A percentile compares a stretch with the other conserved stretches of the same genome.
These are phyloP conservation scores for Phodopus roborovskii DNA, from an alignment of 2,113 vertebrate genomes.

Conservation along the genomic window DNA sequence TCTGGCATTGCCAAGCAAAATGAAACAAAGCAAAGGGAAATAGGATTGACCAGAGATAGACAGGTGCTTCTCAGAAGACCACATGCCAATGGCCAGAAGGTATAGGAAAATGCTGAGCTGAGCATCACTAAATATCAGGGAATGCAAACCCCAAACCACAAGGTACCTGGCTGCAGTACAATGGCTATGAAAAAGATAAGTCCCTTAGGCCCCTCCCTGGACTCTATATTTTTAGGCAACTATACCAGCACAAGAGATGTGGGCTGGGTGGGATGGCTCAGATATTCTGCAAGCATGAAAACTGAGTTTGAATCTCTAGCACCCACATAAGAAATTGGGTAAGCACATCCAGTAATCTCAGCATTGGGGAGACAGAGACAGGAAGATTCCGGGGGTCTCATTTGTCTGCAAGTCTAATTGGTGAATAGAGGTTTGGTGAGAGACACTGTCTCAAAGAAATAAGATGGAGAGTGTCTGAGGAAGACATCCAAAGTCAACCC, in stretches of 20 bases:
- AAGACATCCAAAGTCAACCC: neutral
- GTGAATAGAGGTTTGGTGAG: neutral
- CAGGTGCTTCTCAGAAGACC: neutral
- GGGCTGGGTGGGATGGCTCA: neutral
- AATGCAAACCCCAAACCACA: neutral
- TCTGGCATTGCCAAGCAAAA: neutral
- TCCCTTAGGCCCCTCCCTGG: neutral
- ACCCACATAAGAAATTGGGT: neutral
- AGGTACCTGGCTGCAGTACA: neutral
- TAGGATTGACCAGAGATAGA: neutral
- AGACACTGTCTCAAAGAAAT: neutral
- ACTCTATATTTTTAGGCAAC: neutral
- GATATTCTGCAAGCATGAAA: neutral
- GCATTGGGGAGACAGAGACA: neutral
- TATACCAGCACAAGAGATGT: neutral
- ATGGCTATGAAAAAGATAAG: neutral
- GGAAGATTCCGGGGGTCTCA: neutral
- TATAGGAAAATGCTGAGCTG: constrained; percentile 7
- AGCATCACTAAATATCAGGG: neutral
- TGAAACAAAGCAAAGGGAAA: neutral
- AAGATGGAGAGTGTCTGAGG: neutral
- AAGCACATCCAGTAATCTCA: neutral
- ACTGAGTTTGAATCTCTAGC: neutral
- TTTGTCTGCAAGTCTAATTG: neutral
- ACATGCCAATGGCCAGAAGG: neutral